Evolutionary conservation across 2,888 invertebrate species (phyloP).

Genomic region (Caenorhabditis angaria): DNA sequence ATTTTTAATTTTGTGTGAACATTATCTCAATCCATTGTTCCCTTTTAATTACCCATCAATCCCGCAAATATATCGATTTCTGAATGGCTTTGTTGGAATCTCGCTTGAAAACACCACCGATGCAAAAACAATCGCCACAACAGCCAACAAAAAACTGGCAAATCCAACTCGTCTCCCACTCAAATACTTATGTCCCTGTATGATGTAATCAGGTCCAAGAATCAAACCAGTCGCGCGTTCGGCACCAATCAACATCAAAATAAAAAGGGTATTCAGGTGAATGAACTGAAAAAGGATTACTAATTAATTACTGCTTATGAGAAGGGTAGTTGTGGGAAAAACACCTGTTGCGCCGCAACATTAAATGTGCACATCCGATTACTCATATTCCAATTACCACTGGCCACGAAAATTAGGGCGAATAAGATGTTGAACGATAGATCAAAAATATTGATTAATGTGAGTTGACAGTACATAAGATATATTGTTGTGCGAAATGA

Average conservation of each 20-base stretch:
- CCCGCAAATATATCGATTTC: slow-evolving; percentile 67
- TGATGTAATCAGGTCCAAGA: slow-evolving; percentile 28
- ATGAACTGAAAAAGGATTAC: slow-evolving; percentile 66
- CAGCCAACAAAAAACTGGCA: slow-evolving; percentile 24
- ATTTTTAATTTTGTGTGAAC: neutral
- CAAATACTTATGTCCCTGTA: slow-evolving; percentile 23
- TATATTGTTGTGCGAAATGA: slow-evolving; percentile 34
- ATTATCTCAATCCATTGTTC: neutral
- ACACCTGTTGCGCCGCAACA: slow-evolving; percentile 67
- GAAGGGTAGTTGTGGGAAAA: too few species aligned
- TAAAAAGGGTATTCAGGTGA: slow-evolving; percentile 60
- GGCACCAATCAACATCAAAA: slow-evolving; percentile 62
- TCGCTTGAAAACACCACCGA: slow-evolving; percentile 33
- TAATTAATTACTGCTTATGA: too few species aligned
- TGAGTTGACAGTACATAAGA: slow-evolving; percentile 45
- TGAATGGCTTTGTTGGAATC: slow-evolving; percentile 62
- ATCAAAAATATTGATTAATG: slow-evolving; percentile 43
- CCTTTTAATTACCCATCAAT: slow-evolving; percentile 64
- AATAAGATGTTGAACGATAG: slow-evolving; percentile 57
- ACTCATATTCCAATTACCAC: slow-evolving; percentile 63
- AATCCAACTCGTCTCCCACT: slow-evolving; percentile 25
- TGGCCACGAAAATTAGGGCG: slow-evolving; percentile 61
- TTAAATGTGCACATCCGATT: slow-evolving; percentile 59
- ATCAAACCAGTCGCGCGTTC: slow-evolving; percentile 62
- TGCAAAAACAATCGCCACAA: slow-evolving; percentile 25